A percentile compares a stretch with the other conserved stretches of the same genome.
These are phyloP conservation scores for Champsocephalus esox DNA, from an alignment of 2,797 vertebrate genomes.

Conservation along the genomic window DNA sequence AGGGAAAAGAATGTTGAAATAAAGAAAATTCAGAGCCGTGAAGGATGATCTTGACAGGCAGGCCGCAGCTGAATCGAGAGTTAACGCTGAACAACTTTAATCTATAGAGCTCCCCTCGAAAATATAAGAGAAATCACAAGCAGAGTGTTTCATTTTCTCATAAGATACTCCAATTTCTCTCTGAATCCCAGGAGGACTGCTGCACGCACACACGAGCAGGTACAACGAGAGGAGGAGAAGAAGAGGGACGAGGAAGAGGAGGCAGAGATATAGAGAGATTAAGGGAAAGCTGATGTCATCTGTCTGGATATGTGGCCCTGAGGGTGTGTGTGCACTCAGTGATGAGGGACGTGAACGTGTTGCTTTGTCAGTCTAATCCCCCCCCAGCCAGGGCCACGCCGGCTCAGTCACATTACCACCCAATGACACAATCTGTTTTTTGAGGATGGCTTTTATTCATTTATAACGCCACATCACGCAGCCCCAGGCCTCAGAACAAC, in stretches of 20 bases:
- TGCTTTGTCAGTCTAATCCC: slow-evolving; percentile 83
- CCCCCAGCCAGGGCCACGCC: slow-evolving; percentile 51
- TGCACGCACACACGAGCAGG: slow-evolving; percentile 19
- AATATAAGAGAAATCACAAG: slow-evolving; percentile 20
- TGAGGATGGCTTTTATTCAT: slow-evolving; percentile 56
- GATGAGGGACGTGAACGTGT: slow-evolving; percentile 68
- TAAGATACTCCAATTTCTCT: slow-evolving; percentile 45
- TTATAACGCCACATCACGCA: slow-evolving; percentile 30
- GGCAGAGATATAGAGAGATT: slow-evolving; percentile 63
- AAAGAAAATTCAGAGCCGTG: slow-evolving; percentile 26
- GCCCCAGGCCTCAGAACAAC: slow-evolving; percentile 37
- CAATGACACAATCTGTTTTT: slow-evolving; percentile 80
- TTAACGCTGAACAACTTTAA: slow-evolving; percentile 40
- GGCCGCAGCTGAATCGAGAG: slow-evolving; percentile 16
- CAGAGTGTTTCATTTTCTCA: slow-evolving; percentile 25
- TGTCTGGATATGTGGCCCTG: slow-evolving; percentile 56
- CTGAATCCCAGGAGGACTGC: slow-evolving; percentile 8
- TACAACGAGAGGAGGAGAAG: slow-evolving; percentile 29
- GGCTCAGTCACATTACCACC: slow-evolving; percentile 67
- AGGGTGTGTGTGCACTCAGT: slow-evolving; percentile 36
- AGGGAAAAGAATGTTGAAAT: slow-evolving; percentile 17
- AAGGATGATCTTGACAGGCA: slow-evolving; percentile 46
- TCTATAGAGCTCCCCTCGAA: slow-evolving; percentile 25
- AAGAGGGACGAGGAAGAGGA: slow-evolving; percentile 33
- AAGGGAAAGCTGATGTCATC: slow-evolving; percentile 78